phyloP scores from a whole-genome alignment of 2,888 invertebrate genomes.

The Megastigmus dorsalis region DNA sequence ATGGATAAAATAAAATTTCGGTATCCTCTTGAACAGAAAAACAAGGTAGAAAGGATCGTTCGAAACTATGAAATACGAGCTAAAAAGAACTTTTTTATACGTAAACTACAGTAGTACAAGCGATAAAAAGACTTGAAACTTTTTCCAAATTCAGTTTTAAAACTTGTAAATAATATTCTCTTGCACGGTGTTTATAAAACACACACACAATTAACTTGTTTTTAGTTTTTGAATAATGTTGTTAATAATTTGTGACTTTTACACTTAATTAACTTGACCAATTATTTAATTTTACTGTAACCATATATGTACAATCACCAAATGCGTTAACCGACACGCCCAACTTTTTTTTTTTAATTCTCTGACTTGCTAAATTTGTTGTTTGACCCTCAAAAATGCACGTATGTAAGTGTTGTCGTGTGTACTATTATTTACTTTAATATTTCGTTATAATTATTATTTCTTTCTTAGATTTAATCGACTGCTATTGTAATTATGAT shows the following conservation, averaged over 20 bases:
- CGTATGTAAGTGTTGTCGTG: conserved; percentile 36
- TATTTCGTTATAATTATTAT: background rate
- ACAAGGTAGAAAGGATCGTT: too few species aligned
- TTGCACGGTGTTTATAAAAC: conserved; percentile 49
- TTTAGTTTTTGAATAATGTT: conserved; percentile 8
- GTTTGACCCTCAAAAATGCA: conserved; percentile 53
- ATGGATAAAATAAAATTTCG: too few species aligned
- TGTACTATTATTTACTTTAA: conserved; percentile 25
- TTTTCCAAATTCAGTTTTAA: conserved; percentile 4
- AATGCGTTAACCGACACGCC: conserved; percentile 27
- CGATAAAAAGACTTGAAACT: background rate
- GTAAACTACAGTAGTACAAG: too few species aligned
- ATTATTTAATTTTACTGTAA: conserved; percentile 29
- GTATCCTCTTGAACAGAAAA: too few species aligned
- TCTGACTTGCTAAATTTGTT: conserved; percentile 36
- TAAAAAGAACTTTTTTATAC: too few species aligned
- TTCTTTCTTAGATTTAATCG: background rate
- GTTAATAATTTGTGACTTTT: too few species aligned
- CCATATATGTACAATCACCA: background rate
- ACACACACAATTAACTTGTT: conserved; percentile 22
- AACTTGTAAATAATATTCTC: conserved; percentile 39
- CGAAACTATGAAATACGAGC: too few species aligned
- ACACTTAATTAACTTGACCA: background rate
- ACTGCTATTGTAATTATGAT: conserved; percentile 17
- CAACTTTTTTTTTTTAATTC: conserved; percentile 28